phyloP scores from a whole-genome alignment of 2,797 vertebrate genomes.

The Poeciliopsis gracilis region DNA sequence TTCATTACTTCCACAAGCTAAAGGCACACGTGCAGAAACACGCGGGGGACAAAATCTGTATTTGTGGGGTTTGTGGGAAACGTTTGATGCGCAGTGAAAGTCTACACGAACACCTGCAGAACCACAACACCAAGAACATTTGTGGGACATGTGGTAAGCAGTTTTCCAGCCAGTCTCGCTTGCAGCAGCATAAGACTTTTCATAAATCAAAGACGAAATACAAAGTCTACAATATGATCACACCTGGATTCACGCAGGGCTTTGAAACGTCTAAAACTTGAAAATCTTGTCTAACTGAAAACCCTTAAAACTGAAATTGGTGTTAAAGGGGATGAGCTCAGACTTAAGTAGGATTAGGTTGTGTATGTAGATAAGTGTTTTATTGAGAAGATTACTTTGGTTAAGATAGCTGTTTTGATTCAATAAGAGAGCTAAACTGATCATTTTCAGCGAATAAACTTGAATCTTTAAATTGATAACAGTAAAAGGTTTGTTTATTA shows the following conservation, averaged over 20 bases:
- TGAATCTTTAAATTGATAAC: neutral
- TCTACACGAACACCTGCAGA: conserved; percentile 37
- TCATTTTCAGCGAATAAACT: neutral
- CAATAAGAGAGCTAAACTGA: neutral
- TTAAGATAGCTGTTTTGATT: neutral
- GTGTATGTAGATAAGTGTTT: neutral
- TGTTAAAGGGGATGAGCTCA: neutral
- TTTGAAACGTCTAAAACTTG: neutral
- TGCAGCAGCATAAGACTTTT: conserved; percentile 28
- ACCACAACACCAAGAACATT: conserved; percentile 28
- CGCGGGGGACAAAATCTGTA: conserved; percentile 3
- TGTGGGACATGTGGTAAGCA: conserved; percentile 32
- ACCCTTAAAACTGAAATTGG: neutral
- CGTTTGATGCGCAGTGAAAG: neutral
- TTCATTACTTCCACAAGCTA: conserved; percentile 43
- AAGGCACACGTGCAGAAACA: conserved; percentile 33
- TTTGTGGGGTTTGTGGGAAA: conserved; percentile 54
- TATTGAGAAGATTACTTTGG: neutral
- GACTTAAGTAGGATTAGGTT: neutral
- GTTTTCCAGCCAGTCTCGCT: conserved; percentile 21
- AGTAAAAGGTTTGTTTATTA: neutral
- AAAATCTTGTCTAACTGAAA: neutral
- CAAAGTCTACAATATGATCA: conserved; percentile 15
- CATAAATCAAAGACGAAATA: conserved; percentile 23
- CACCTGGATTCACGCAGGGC: neutral